phyloP scores from a whole-genome alignment of 2,888 invertebrate genomes.

The Crossocerus cetratus region DNA sequence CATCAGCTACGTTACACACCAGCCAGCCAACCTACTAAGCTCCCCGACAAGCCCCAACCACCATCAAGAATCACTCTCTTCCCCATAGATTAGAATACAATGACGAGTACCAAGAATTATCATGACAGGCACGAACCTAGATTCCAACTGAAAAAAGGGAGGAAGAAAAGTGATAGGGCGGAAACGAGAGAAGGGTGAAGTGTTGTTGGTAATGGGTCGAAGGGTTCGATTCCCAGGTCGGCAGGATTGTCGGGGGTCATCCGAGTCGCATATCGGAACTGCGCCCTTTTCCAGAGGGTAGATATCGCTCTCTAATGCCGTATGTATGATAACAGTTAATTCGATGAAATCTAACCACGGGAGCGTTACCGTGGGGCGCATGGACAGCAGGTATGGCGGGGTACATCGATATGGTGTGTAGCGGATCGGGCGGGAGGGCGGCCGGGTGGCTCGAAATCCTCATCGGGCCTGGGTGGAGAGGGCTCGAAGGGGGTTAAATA shows the following conservation, averaged over 20 bases:
- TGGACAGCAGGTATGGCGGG: slow-evolving; percentile 13
- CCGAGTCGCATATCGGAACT: background rate
- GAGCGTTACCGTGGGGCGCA: background rate
- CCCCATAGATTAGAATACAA: slow-evolving; percentile 4
- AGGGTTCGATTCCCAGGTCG: slow-evolving; percentile 36
- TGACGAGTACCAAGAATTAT: slow-evolving; percentile 22
- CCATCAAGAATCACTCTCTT: slow-evolving; percentile 21
- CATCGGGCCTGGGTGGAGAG: slow-evolving; percentile 6
- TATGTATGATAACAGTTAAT: slow-evolving; percentile 62
- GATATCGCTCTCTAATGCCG: slow-evolving; percentile 33
- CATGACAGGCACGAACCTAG: background rate
- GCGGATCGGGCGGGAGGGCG: slow-evolving; percentile 15
- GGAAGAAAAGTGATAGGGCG: background rate
- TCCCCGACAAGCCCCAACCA: background rate
- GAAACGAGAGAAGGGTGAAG: too few species aligned
- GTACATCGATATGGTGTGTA: slow-evolving; percentile 7
- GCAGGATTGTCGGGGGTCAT: slow-evolving; percentile 4
- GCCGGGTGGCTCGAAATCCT: slow-evolving; percentile 21
- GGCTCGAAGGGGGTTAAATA: slow-evolving; percentile 57
- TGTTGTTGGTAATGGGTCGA: background rate
- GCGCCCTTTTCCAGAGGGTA: slow-evolving; percentile 20
- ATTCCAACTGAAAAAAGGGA: background rate
- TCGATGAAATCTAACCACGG: slow-evolving; percentile 54
- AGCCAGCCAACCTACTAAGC: too few species aligned
- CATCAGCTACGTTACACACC: too few species aligned